A percentile compares a stretch with the other conserved stretches of the same genome.
phyloP scores from a whole-genome alignment of 2,888 invertebrate species.

The Agrenia bidenticulata region DNA sequence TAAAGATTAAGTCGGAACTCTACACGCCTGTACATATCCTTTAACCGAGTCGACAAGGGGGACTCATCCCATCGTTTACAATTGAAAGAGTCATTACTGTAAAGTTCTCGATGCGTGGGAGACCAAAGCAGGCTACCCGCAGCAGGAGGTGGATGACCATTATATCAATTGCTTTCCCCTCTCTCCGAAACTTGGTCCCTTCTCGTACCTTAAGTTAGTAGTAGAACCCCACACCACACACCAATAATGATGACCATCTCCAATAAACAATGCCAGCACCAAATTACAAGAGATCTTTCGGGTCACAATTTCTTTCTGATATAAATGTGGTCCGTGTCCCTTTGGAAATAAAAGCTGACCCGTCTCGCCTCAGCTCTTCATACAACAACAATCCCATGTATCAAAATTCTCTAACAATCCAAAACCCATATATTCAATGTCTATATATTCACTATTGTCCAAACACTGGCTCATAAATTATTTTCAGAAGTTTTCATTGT shows the following conservation, averaged over 20 bases:
- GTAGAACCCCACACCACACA: no score
- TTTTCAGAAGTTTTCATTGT: background rate
- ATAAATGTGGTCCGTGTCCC: no score
- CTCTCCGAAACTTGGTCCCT: slow-evolving; percentile 10
- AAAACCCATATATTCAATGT: slow-evolving; percentile 8
- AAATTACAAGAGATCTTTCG: background rate
- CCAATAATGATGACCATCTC: background rate
- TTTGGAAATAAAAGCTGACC: slow-evolving; percentile 2
- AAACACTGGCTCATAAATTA: slow-evolving; percentile 23
- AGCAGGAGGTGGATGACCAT: slow-evolving; percentile 48
- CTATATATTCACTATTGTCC: slow-evolving; percentile 17
- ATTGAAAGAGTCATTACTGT: slow-evolving; percentile 17
- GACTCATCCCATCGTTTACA: background rate
- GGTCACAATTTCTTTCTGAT: no score
- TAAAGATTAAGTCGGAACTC: slow-evolving; percentile 3
- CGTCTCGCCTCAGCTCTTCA: slow-evolving; percentile 15
- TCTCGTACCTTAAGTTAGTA: slow-evolving; percentile 13
- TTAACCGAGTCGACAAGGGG: no score
- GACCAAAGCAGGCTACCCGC: slow-evolving; percentile 33
- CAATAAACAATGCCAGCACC: slow-evolving; percentile 1
- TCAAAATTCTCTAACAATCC: slow-evolving; percentile 11
- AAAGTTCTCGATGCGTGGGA: slow-evolving; percentile 40
- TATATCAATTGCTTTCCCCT: slow-evolving; percentile 43
- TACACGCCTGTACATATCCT: background rate
- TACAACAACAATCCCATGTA: background rate